Base-by-base conservation (phyloP, 2,113 vertebrate genomes). In the Pimephales promelas region DNA sequence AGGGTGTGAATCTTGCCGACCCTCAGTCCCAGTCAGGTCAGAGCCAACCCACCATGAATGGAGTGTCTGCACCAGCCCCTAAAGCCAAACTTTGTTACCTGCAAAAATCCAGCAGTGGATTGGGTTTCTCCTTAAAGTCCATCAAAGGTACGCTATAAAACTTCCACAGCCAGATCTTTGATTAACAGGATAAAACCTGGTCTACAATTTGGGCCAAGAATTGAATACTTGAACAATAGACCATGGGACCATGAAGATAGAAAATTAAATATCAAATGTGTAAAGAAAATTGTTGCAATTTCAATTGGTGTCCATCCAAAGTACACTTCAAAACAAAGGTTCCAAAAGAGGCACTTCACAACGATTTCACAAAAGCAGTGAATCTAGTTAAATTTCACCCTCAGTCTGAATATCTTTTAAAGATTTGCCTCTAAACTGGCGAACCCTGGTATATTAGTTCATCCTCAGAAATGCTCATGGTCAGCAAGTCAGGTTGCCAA, bases 71-170 rank as follows among this genome's bases (percentile, higher is more conserved):
- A 40, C 16, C 76, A 4, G 18, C 5, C 49, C 92, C 82, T 11
- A 96, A 94, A 83, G 95, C 95, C 0, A 93, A 94, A 84, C 94
- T 99, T 77, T 98, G 97, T 93, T 97, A 96, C 87, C 83, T 99
- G 76, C 91, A 93, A 20, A 99, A 95, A 88, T 91, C 94, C 61
- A 92, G 88, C 22, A 88, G 84, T 10, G 90, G 92, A 34, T 99
- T 91, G 0, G 97, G 96, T 78, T 99, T 99, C 90, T 97, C 97
- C 36, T 81, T 99, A 57, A 95, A 94, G 91, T 94, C 95, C 8
- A 89, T 87, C 66, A 92, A 89, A 93, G 94, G 98, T 98, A 77
- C 95, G 94, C 28, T 36, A 4, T 34, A 22, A 57, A 1, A 16
- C 24, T 54, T 18, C 16, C 7, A 36, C 36, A 10, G 31, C 31